Evolutionary conservation across 2,797 vertebrate genomes (phyloP), one percentile per base, ranked within the genome.

Genomic region (Zalophus californianus): DNA sequence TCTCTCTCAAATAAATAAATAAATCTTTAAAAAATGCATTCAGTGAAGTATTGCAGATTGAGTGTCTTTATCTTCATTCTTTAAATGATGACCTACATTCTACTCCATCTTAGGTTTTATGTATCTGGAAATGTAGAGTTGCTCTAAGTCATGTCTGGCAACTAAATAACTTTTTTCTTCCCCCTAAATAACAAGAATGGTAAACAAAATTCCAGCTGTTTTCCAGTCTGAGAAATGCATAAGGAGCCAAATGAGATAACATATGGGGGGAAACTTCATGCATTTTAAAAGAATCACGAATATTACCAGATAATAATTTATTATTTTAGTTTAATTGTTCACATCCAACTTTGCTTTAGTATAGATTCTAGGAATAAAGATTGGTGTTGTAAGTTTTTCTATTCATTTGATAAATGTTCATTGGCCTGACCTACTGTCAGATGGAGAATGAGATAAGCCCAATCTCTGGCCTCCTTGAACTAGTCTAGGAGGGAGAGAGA

Each of bases 231-330:
- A 58, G 35, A 90, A 90, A 88, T 86, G 29, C 7, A 12, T 94
- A 64, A 90, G 60, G 50, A 86, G 20, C 50, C 50, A 92, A 84
- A 85, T 96, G 84, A 97, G 54, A 73, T 94, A 78, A 89, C 9
- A 23, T 8, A 32, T 48, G 80, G 18, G 70, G 18, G 77, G 58
- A 21, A 18, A 78, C 38, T 73, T 86, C 32, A 90, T 95, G 12
- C 29, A 90, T 87, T 96, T 96, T 82, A 77, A 94, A 96, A 72
- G 66, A 94, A 66, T 88, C 58, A 92, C 23, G 48, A 77, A 50
- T 75, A 75, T 73, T 87, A 70, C 52, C 32, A 62, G 48, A 64
- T 86, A 80, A 48, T 84, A 72, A 77, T 78, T 90, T 70, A 87
- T 52, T 70, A 72, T 96, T 80, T 80, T 79, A 93, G 41, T 78